phyloP scores from a whole-genome alignment of 2,113 vertebrate genomes.

The Grallaria varia region DNA sequence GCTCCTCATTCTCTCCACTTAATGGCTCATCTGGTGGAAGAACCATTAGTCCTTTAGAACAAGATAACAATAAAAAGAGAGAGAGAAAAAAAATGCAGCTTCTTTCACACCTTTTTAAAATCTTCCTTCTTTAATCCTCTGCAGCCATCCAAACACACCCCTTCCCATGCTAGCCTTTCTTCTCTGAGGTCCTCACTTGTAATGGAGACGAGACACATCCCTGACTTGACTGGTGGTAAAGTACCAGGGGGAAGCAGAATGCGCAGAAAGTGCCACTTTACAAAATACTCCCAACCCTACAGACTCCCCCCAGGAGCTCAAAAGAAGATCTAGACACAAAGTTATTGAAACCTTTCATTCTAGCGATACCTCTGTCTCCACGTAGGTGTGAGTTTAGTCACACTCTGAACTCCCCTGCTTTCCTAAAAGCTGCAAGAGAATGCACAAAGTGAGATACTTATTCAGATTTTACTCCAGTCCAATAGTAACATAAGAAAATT shows the following conservation, averaged over 20 bases:
- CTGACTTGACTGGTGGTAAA: not conserved
- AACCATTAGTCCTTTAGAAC: not conserved
- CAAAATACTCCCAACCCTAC: not conserved
- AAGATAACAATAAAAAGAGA: not conserved
- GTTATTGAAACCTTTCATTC: not conserved
- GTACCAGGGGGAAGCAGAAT: not conserved
- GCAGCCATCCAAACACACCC: not conserved
- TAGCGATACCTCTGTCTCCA: not conserved
- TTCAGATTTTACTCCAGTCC: not conserved
- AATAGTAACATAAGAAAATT: not conserved
- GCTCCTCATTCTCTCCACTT: not conserved
- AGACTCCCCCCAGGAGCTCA: not conserved
- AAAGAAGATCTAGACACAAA: not conserved
- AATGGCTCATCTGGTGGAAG: not conserved
- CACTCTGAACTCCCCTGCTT: not conserved
- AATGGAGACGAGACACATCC: not conserved
- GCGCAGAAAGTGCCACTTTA: accelerated
- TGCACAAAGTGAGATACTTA: not conserved
- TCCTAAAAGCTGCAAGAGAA: not conserved
- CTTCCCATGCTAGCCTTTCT: not conserved
- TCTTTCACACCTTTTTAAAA: not conserved
- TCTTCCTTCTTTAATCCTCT: not conserved
- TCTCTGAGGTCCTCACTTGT: not conserved
- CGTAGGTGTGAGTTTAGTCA: not conserved
- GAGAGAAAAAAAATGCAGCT: not conserved